These are phyloP conservation scores for Tetrao urogallus DNA, from an alignment of 2,113 vertebrate species.

Conservation along the genomic window DNA sequence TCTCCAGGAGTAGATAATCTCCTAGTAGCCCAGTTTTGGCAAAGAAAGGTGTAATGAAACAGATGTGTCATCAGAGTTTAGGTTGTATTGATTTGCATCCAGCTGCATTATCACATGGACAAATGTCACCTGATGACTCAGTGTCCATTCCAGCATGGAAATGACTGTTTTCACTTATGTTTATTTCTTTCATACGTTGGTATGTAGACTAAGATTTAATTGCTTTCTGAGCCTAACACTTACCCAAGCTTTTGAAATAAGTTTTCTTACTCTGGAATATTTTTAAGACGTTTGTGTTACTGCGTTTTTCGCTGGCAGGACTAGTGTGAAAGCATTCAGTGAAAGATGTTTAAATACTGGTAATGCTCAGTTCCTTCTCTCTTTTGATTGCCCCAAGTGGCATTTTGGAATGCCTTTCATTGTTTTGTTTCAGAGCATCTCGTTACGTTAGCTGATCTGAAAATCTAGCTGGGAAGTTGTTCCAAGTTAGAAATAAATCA, in stretches of 20 bases:
- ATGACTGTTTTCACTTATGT: not conserved
- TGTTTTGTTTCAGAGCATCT: not conserved
- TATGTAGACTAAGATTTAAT: not conserved
- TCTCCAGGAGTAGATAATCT: not conserved
- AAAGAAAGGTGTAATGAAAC: not conserved
- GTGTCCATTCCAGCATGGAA: not conserved
- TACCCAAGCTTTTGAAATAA: not conserved
- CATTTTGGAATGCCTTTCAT: not conserved
- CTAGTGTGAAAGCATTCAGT: not conserved
- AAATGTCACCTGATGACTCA: not conserved
- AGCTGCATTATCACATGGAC: not conserved
- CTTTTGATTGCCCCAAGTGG: not conserved
- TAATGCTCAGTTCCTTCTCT: not conserved
- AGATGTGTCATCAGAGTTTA: not conserved
- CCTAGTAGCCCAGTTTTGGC: not conserved
- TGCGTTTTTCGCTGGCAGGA: not conserved
- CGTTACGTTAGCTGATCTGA: not conserved
- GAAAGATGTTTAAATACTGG: not conserved
- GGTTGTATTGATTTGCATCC: not conserved
- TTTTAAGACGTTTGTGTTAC: not conserved
- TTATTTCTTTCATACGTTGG: not conserved
- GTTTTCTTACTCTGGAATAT: not conserved
- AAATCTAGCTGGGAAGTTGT: slow-evolving; percentile 2
- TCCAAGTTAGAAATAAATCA: slow-evolving; percentile 18
- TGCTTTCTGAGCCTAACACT: not conserved